These are phyloP conservation scores for Nycticebus coucang DNA, from an alignment of 2,113 vertebrate genomes.

Conservation along the genomic window DNA sequence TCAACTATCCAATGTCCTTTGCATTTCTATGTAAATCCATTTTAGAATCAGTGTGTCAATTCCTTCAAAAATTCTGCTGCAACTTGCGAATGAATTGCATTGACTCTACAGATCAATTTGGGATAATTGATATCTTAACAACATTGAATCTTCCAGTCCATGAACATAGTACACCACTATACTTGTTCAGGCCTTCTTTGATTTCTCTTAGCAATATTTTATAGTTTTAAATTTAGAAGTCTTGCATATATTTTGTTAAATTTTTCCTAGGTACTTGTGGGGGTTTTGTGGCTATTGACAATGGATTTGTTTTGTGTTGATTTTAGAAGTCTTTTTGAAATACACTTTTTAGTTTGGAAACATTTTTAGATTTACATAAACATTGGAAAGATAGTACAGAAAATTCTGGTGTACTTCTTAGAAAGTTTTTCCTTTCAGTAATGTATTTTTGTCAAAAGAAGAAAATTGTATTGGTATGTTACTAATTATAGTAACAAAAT, in stretches of 20 bases:
- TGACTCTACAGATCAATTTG: not conserved
- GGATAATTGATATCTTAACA: not conserved
- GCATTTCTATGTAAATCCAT: not conserved
- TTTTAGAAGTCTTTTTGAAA: not conserved
- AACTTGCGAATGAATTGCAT: not conserved
- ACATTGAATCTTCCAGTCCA: not conserved
- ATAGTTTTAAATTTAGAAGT: not conserved
- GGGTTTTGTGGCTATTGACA: not conserved
- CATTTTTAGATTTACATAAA: not conserved
- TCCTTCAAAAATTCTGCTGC: not conserved
- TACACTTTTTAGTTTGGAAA: not conserved
- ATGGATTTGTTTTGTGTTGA: not conserved
- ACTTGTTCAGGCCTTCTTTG: not conserved
- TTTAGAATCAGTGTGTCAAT: not conserved
- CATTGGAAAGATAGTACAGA: not conserved
- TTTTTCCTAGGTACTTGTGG: not conserved
- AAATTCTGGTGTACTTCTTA: not conserved
- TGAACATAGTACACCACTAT: not conserved
- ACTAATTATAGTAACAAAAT: not conserved
- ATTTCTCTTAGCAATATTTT: not conserved
- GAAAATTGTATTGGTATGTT: not conserved
- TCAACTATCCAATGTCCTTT: not conserved
- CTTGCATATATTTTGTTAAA: not conserved
- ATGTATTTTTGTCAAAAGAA: not conserved
- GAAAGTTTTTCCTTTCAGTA: not conserved